phyloP scores from a whole-genome alignment of 2,113 vertebrate genomes.

The Myrmecophaga tridactyla region DNA sequence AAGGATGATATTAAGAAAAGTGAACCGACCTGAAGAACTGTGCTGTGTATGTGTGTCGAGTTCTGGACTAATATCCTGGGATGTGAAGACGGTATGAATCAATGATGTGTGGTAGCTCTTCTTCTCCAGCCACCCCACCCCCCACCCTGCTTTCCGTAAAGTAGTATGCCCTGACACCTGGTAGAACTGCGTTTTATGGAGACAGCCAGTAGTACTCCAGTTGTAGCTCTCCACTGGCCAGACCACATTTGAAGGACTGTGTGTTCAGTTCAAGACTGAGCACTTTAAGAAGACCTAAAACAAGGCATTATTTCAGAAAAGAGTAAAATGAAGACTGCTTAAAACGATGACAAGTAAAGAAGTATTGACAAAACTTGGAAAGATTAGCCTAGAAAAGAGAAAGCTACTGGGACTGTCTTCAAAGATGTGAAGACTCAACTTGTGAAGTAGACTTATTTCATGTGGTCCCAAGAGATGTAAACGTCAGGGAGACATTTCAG shows the following conservation, averaged over 20 bases:
- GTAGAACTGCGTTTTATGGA: not conserved
- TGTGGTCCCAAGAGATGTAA: not conserved
- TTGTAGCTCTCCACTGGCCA: not conserved
- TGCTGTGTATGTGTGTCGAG: not conserved
- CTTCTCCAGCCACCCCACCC: not conserved
- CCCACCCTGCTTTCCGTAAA: too few relatives aligned
- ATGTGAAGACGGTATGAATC: not conserved
- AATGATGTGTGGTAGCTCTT: not conserved
- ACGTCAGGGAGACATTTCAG: not conserved
- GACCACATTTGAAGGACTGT: not conserved
- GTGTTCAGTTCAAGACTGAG: not conserved
- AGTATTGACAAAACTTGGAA: not conserved
- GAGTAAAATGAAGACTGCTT: not conserved
- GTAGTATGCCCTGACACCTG: not conserved
- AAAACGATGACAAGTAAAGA: not conserved
- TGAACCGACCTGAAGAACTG: not conserved
- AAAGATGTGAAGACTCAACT: not conserved
- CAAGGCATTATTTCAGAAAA: constrained; percentile 1
- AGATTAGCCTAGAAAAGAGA: not conserved
- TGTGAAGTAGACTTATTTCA: constrained; percentile 7
- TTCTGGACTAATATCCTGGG: not conserved
- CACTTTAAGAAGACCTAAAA: not conserved
- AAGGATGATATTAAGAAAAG: not conserved
- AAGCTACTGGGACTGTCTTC: not conserved
- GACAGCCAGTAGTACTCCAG: not conserved